Percentiles rank a stretch among this genome's conserved stretches.
Conservation (phyloP, 2,797 vertebrate species). For the Dallia pectoralis region DNA sequence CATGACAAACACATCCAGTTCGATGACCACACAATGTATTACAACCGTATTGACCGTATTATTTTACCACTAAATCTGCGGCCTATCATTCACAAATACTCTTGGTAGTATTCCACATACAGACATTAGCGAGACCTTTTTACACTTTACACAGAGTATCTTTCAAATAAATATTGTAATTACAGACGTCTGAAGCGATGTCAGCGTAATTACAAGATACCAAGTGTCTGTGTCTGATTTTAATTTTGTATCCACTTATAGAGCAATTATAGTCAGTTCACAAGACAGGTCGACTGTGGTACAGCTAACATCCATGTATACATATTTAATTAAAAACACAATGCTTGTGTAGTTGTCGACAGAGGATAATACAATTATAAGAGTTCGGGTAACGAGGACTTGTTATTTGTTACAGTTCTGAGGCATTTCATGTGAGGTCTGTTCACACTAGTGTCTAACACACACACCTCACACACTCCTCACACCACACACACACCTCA, state of each 20-base stretch:
- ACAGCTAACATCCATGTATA: constrained; percentile 46
- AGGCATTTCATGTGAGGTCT: constrained; percentile 9
- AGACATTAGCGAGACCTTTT: constrained; percentile 32
- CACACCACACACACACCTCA: constrained; percentile 8
- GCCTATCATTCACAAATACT: constrained; percentile 12
- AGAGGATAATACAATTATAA: constrained; percentile 27
- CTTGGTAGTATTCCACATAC: constrained; percentile 30
- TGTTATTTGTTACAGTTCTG: constrained; percentile 12
- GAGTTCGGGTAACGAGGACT: constrained; percentile 3
- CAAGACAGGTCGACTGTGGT: constrained; percentile 34
- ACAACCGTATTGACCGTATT: not conserved
- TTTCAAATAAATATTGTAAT: constrained; percentile 60
- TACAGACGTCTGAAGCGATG: constrained; percentile 48
- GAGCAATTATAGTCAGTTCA: constrained; percentile 46
- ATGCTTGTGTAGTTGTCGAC: constrained; percentile 33
- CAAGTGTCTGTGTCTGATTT: constrained; percentile 56
- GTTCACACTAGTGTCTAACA: not conserved
- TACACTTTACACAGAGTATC: constrained; percentile 51
- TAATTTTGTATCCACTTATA: constrained; percentile 47
- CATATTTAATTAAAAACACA: constrained; percentile 47
- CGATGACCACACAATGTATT: not conserved
- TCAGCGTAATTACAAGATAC: constrained; percentile 58
- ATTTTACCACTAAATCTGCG: not conserved
- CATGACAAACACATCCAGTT: not conserved
- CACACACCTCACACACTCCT: constrained; percentile 7